Base-by-base conservation (phyloP, 2,113 vertebrate species). In the Chascanopsetta lugubris region DNA sequence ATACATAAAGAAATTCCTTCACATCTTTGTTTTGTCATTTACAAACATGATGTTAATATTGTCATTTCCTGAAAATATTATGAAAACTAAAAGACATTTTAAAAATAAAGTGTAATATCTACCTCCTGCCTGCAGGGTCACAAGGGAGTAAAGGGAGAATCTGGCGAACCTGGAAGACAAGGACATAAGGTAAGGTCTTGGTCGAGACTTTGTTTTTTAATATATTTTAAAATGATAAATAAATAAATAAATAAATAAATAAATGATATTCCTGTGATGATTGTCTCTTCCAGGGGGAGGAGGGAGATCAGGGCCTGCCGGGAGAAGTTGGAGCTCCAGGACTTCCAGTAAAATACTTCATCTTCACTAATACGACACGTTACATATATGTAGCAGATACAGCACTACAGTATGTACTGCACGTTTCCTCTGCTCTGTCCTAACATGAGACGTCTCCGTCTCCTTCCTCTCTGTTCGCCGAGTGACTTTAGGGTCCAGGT, bases 121-220 rank as follows among this genome's bases (percentile, higher is more conserved):
- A 6, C 15, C 8, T 42, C 38, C 34, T 63, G 66, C 80, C 64
- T 88, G 10, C 43, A 99, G 97, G 97, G 97, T 8, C 95, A 98
- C 80, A 99, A 98, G 91, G 97, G 97, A 22, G 89, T 90, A 26
- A 97, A 95, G 89, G 97, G 97, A 71, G 97, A 98, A 86, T 92
- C 93, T 75, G 97, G 97, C 60, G 97, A 99, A 83, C 97, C 97
- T 21, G 97, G 97, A 92, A 94, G 93, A 89, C 97, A 98, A 94
- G 97, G 97, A 68, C 96, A 98, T 84, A 99, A 97, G 95, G 97
- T 98, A 92, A 91, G 48, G 7, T 42, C 15, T 11, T 17, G 2
- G 17, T 42, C n/a, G n/a, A n/a, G n/a, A n/a, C n/a, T n/a, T n/a
- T n/a, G n/a, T n/a, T n/a, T n/a, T n/a, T n/a, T n/a, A n/a, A n/a